Base-by-base conservation (phyloP, 2,113 vertebrate species). In the Ophiodon elongatus region DNA sequence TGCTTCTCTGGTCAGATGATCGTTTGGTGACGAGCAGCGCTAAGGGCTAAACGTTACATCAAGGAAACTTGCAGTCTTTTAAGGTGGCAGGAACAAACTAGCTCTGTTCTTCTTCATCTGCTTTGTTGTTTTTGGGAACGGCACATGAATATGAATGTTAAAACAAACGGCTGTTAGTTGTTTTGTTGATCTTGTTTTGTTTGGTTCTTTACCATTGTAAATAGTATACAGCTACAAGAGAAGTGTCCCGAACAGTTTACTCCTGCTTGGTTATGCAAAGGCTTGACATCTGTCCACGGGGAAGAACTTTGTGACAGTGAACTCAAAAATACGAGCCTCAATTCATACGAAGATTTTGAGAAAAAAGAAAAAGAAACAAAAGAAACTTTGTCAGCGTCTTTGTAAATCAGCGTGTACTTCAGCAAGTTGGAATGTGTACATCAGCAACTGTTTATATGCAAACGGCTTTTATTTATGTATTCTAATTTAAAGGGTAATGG, bases 401-500 rank as follows among this genome's bases (percentile, higher is more conserved):
- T 88, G 84, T 86, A 88, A 86, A 86, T 85, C 79, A 57, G 73
- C 29, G 76, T 82, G 80, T 84, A 91, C 85, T 86, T 78, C 77
- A 85, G 73, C 85, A 62, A 83, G 73, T 85, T 76, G 80, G 88
- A 90, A 91, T 86, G 91, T 94, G 91, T 93, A 92, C 87, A 92
- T 92, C 85, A 87, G 80, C 84, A 76, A 87, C 83, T 90, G 90
- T 94, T 94, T 89, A 90, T 93, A 93, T 90, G 89, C 87, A 88
- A 92, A 93, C 91, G 45, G 89, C 90, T 93, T 92, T 93, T 92
- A 95, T 95, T 94, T 95, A 93, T 93, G 88, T 93, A 88, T 92
- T 91, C 80, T 94, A 92, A 94, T 91, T 95, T 94, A 94, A 94
- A 80, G 81, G 82, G 77, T 83, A 84, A 89, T 54, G 89, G 86